Base-by-base conservation (phyloP, 2,888 invertebrate genomes). In the Eremobia ochroleuca region DNA sequence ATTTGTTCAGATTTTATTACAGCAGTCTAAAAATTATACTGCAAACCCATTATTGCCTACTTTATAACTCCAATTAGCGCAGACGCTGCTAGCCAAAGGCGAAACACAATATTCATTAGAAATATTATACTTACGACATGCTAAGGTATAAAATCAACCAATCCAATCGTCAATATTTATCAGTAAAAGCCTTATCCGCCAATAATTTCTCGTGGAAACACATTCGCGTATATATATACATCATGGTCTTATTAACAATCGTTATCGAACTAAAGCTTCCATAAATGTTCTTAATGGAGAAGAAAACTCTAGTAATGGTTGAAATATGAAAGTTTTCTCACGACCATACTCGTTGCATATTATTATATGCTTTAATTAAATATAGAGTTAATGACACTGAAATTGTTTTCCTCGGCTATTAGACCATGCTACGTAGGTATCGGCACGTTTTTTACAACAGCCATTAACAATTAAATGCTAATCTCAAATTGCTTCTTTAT, bases 291-390 rank as follows among this genome's bases (percentile, higher is more conserved):
- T 55, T 69, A 64, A 78, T 75, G 55, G 69, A 70, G 64, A 79
- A 83, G 84, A 86, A 86, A 83, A 66, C 74, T 37, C 55, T 15
- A 31, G n/a, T 73, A 70, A 79, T 76, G 55, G 72, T 72, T 84
- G 62, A 46, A 79, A 81, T 83, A 85, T 65, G 88, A 90, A 91
- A 91, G 89, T 86, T 87, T 90, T 91, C 91, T 82, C 90, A 92
- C 88, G 88, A 78, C 80, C 76, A 75, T 69, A 79, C 77, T 74
- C 62, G 49, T 76, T 64, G 76, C 77, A 76, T 75, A 79, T n/a
- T n/a, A n/a, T n/a, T n/a, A n/a, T 46, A 64, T 61, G 65, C 68
- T 79, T 76, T 85, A 87, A 85, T 90, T 90, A 86, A 88, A 87
- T 87, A 82, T 83, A 87, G 81, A 87, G 76, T 83, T 87, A 84